A percentile compares a stretch with the other conserved stretches of the same genome.
Evolutionary conservation across 2,113 vertebrate genomes (phyloP).

Genomic region (Apteryx mantelli): DNA sequence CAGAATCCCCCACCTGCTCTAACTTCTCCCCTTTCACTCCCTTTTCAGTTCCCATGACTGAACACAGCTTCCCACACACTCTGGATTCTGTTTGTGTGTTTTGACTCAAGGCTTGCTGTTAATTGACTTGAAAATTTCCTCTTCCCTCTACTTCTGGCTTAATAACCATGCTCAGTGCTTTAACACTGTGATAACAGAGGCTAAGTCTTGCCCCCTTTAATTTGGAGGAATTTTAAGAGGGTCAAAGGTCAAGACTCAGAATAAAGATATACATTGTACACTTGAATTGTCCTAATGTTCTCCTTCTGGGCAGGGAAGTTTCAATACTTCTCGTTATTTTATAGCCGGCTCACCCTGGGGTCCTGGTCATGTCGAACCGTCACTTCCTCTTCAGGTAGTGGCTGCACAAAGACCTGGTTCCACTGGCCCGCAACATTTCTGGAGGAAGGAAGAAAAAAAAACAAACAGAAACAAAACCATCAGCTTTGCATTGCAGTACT

Average conservation of each 20-base stretch:
- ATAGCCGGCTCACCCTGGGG: constrained; percentile 82
- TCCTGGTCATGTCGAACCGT: constrained; percentile 88
- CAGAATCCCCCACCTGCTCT: not conserved
- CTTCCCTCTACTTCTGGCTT: not conserved
- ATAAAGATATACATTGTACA: not conserved
- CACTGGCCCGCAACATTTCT: constrained; percentile 91
- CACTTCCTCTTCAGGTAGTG: constrained; percentile 88
- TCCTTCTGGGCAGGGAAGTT: not conserved
- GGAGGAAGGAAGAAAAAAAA: not conserved
- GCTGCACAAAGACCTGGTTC: constrained; percentile 95
- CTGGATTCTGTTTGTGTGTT: not conserved
- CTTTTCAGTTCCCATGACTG: not conserved
- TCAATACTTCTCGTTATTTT: not conserved
- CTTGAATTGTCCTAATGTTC: not conserved
- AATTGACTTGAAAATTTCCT: not conserved
- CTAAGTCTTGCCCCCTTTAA: not conserved
- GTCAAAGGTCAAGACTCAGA: not conserved
- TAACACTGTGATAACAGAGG: not conserved
- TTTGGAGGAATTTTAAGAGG: not conserved
- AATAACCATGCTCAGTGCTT: not conserved
- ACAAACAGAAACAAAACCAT: too few species aligned
- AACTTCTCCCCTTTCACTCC: not conserved
- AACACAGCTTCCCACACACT: not conserved
- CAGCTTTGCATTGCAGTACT: not conserved
- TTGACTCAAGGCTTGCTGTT: not conserved